phyloP scores from a whole-genome alignment of 1,140 invertebrate genomes.

The Platorchestia sp. region DNA sequence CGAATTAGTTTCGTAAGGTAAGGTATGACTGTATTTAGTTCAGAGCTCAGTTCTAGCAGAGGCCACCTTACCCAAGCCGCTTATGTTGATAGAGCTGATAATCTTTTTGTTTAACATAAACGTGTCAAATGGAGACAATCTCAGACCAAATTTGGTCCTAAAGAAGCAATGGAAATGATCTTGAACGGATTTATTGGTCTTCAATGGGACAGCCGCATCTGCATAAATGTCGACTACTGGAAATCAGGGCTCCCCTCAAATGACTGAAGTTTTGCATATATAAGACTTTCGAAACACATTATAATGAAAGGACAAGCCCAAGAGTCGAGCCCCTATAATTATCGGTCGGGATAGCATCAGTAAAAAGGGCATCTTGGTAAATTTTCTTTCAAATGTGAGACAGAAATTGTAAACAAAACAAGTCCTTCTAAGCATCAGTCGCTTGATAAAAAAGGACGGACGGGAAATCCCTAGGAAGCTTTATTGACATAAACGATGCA shows the following conservation, averaged over 20 bases:
- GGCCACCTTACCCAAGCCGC: too few species aligned
- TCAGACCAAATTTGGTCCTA: neutral
- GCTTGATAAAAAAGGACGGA: neutral
- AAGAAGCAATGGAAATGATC: neutral
- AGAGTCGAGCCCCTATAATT: neutral
- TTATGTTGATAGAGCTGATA: too few species aligned
- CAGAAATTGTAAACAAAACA: neutral
- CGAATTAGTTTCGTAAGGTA: too few species aligned
- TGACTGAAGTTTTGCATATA: neutral
- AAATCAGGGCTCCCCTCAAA: neutral
- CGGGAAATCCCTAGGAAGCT: neutral
- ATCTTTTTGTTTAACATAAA: neutral
- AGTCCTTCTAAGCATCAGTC: neutral
- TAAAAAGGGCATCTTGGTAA: neutral
- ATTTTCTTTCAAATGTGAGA: neutral
- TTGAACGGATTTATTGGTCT: neutral
- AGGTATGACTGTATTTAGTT: too few species aligned
- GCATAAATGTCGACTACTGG: neutral
- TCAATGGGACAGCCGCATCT: neutral
- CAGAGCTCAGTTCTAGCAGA: too few species aligned
- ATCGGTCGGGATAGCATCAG: neutral
- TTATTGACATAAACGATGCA: neutral
- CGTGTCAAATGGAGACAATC: neutral
- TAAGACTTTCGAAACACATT: neutral
- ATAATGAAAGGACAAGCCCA: neutral